Conservation (phyloP, 2,113 vertebrate genomes). For the Octodon degus region DNA sequence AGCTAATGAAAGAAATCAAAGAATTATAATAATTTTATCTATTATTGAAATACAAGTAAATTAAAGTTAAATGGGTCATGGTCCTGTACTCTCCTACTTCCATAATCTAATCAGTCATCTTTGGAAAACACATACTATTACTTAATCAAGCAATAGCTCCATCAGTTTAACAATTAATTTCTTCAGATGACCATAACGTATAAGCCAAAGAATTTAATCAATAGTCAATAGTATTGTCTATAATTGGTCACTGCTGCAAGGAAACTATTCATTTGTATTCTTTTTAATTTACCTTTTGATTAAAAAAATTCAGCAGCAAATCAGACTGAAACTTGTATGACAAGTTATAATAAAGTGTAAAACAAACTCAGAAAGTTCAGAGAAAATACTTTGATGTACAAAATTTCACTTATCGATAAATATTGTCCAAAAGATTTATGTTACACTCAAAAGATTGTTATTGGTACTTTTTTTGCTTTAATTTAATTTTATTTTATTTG, state of each 20-base stretch:
- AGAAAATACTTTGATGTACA: background rate
- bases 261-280: slow-evolving; percentile 47
- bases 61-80: slow-evolving; percentile 29
- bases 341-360: slow-evolving; percentile 13
- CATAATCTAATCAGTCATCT: slow-evolving; percentile 1
- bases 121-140: slow-evolving; percentile 22
- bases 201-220: slow-evolving; percentile 60
- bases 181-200: slow-evolving; percentile 44
- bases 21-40: slow-evolving; percentile 1
- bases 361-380: background rate
- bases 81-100: background rate
- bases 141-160: slow-evolving; percentile 39
- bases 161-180: slow-evolving; percentile 32
- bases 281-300: background rate
- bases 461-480: too few relatives aligned
- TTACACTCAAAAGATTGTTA: background rate
- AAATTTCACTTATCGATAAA: slow-evolving; percentile 43
- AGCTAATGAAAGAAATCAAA: slow-evolving; percentile 27
- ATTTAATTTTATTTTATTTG: too few relatives aligned
- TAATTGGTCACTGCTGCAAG: slow-evolving; percentile 56
- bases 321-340: background rate
- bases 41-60: slow-evolving; percentile 31
- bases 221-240: background rate
- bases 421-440: background rate
- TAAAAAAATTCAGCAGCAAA: background rate